phyloP scores from a whole-genome alignment of 2,888 invertebrate genomes.

The Gnatocerus cornutus region DNA sequence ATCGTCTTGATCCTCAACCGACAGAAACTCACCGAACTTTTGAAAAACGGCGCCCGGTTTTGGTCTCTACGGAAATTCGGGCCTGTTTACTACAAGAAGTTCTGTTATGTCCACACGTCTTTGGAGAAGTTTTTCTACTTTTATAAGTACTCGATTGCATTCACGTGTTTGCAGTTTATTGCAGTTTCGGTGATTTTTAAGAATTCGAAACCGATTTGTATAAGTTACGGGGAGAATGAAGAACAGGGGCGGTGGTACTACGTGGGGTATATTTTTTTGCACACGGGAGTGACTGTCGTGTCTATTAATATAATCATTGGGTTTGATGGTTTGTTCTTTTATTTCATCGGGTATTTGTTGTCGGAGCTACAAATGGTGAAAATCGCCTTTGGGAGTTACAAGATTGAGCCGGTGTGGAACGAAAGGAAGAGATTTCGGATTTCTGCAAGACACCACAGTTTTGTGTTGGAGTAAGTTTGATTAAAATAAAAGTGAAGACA shows the following conservation, averaged over 20 bases:
- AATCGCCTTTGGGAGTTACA: constrained; percentile 9
- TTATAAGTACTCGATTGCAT: constrained; percentile 12
- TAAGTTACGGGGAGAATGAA: constrained; percentile 18
- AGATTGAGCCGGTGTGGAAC: constrained; percentile 12
- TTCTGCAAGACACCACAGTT: constrained; percentile 19
- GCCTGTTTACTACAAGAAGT: neutral
- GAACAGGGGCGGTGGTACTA: neutral
- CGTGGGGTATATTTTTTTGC: neutral
- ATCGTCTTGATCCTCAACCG: neutral
- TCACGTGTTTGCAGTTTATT: constrained; percentile 13
- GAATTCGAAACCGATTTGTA: constrained; percentile 7
- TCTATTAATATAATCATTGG: constrained; percentile 16
- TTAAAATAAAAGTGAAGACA: too few relatives aligned
- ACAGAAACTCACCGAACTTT: neutral
- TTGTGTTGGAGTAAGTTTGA: constrained; percentile 20
- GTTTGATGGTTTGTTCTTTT: constrained; percentile 31
- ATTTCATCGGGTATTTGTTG: constrained; percentile 27
- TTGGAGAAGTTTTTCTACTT: constrained; percentile 5
- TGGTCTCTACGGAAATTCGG: constrained; percentile 12
- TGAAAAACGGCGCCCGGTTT: constrained; percentile 1
- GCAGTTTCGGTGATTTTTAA: constrained; percentile 1
- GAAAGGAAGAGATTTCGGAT: constrained; percentile 7
- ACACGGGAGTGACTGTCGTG: neutral
- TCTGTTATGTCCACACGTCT: neutral
- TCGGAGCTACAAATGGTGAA: constrained; percentile 33